Conservation (phyloP, 92 coral and sea anemone species). For the Siderastrea radians region DNA sequence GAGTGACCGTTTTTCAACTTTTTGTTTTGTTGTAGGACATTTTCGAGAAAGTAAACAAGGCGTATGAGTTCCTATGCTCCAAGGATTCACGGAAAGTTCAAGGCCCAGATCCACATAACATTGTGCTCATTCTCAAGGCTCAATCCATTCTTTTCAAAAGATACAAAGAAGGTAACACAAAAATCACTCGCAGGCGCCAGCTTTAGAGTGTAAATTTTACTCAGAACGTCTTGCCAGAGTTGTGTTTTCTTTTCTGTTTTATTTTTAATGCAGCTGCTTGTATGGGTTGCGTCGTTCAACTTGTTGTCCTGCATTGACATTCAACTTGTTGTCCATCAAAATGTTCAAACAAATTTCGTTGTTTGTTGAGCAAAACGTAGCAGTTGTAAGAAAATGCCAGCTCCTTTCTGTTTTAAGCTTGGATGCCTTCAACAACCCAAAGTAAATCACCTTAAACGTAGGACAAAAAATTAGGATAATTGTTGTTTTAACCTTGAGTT, state of each 20-base stretch:
- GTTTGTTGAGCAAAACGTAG: no score
- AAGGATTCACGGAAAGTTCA: constrained; percentile 84
- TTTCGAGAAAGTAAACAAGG: constrained; percentile 99
- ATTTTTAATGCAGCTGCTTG: no score
- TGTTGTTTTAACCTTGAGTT: not conserved
- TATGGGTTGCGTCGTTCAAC: no score
- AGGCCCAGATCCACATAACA: constrained; percentile 96
- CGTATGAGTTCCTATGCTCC: constrained; percentile 96
- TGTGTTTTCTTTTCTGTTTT: no score
- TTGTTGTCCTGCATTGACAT: no score
- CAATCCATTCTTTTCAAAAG: constrained; percentile 96
- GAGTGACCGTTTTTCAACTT: not conserved
- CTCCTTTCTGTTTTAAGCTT: no score
- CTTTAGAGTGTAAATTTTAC: no score
- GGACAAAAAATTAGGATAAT: not conserved
- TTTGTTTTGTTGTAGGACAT: constrained; percentile 77
- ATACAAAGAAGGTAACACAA: constrained; percentile 84
- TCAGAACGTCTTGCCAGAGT: no score
- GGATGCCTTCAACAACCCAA: not conserved
- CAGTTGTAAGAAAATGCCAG: no score
- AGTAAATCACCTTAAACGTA: not conserved
- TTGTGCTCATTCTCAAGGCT: constrained; percentile 91
- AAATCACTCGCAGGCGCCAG: not conserved
- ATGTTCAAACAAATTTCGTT: no score
- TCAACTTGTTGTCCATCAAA: no score